Evolutionary conservation across 2,797 vertebrate genomes (phyloP), one percentile per base, ranked within the genome.

Genomic region (Scomberomorus guttatus): DNA sequence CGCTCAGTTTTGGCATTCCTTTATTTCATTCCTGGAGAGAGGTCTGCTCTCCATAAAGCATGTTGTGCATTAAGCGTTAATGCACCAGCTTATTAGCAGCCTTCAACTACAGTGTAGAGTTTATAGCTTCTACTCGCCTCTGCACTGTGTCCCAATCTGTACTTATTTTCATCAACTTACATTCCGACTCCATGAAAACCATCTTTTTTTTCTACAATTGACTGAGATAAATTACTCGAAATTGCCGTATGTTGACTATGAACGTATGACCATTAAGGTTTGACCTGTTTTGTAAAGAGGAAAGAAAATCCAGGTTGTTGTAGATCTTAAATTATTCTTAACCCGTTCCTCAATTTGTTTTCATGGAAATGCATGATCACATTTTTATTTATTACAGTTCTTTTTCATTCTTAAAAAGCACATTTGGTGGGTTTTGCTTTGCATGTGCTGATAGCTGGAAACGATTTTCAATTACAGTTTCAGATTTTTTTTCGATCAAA

Each of bases 391-490:
- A 11, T 55, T 74, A 10, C 2, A 5, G 20, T 64, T 1, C 62
- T 1, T 62, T 81, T 57, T 37, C 22, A 24, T 56, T 27, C 1
- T 46, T 34, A 5, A 59, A 67, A 77, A 73, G 29, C 57, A 73
- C 62, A 66, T 85, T 82, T 69, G 37, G 24, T 20, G 2, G 57
- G 24, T 64, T 83, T 87, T 80, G 81, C 72, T 88, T 86, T 91
- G 90, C 91, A 91, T 90, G 91, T 79, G 62, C 71, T 61, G 56
- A 72, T 20, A 75, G 54, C 22, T 56, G 25, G 11, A 79, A 61
- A 32, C 29, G 12, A 34, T n/a, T 14, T 34, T 82, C 7, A 54
- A 11, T 60, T 55, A 42, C 1, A 5, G 18, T 72, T 78, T 72
- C 22, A 27, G 42, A 3, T 57, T 58, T 9, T 5, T 79, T 81